Percentiles rank a stretch among this genome's conserved stretches.
phyloP scores from a whole-genome alignment of 2,113 vertebrate species.

The Gobio gobio region DNA sequence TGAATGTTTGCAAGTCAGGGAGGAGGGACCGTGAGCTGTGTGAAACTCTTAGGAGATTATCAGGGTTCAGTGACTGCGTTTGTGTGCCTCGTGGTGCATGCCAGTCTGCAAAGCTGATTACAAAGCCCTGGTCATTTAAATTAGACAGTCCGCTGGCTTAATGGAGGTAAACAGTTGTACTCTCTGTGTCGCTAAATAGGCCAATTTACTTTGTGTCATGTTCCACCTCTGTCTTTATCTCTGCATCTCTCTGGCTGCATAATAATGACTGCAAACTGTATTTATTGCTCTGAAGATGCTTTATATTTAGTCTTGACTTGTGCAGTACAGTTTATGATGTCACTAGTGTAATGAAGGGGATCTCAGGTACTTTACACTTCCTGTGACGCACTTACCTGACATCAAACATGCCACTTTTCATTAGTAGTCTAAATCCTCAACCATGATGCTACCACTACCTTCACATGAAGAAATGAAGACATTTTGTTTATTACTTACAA shows the following conservation, averaged over 20 bases:
- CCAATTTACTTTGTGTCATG: neutral
- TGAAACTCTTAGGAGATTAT: conserved; percentile 39
- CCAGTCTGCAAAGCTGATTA: conserved; percentile 73
- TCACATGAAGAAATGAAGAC: too few species aligned
- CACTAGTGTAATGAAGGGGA: neutral
- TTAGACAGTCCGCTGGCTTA: conserved; percentile 55
- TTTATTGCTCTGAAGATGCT: neutral
- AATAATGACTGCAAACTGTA: neutral
- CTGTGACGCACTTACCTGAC: neutral
- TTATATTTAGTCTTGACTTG: neutral
- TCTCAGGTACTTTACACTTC: neutral
- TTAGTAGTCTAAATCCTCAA: neutral
- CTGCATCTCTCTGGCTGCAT: conserved; percentile 14
- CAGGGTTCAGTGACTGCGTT: conserved; percentile 46
- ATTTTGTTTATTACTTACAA: neutral
- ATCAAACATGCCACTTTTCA: neutral
- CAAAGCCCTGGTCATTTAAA: conserved; percentile 61
- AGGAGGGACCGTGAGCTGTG: neutral
- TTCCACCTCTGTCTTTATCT: conserved; percentile 23
- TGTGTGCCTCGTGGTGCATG: conserved; percentile 48
- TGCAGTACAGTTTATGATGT: neutral
- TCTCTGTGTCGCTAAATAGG: conserved; percentile 59
- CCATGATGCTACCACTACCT: too few species aligned
- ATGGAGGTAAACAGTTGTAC: conserved; percentile 61
- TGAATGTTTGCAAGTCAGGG: conserved; percentile 20